phyloP scores from a whole-genome alignment of 2,888 invertebrate genomes.

The Oscheius myriophilus region DNA sequence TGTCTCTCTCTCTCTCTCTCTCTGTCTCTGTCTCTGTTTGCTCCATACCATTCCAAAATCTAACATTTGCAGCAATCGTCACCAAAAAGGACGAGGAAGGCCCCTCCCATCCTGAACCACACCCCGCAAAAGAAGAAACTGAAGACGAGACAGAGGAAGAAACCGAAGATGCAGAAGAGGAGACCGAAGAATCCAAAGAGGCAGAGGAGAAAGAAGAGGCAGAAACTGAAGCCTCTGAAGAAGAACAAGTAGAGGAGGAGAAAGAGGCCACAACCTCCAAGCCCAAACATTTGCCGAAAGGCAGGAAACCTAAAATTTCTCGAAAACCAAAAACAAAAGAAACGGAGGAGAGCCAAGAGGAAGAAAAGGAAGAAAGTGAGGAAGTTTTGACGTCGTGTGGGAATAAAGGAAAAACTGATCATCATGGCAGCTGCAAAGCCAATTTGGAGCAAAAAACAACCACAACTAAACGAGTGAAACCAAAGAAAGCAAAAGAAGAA shows the following conservation, averaged over 20 bases:
- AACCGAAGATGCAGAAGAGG: neutral
- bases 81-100: too few relatives aligned
- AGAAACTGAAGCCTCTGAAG: too few relatives aligned
- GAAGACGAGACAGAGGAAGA: neutral
- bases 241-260: neutral
- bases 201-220: neutral
- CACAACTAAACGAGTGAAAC: neutral
- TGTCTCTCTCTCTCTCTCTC: too few relatives aligned
- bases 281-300: neutral
- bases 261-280: neutral
- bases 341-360: neutral
- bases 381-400: neutral
- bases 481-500: neutral
- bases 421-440: neutral
- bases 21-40: too few relatives aligned
- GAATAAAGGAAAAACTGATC: neutral
- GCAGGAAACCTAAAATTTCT: neutral
- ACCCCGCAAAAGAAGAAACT: too few relatives aligned
- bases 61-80: too few relatives aligned
- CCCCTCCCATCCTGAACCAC: too few relatives aligned
- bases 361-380: constrained; percentile 6
- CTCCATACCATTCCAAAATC: too few relatives aligned
- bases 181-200: neutral
- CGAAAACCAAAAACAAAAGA: neutral
- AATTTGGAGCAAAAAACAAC: neutral